Base-by-base conservation (phyloP, 2,888 invertebrate species). In the Xylocampa areola region DNA sequence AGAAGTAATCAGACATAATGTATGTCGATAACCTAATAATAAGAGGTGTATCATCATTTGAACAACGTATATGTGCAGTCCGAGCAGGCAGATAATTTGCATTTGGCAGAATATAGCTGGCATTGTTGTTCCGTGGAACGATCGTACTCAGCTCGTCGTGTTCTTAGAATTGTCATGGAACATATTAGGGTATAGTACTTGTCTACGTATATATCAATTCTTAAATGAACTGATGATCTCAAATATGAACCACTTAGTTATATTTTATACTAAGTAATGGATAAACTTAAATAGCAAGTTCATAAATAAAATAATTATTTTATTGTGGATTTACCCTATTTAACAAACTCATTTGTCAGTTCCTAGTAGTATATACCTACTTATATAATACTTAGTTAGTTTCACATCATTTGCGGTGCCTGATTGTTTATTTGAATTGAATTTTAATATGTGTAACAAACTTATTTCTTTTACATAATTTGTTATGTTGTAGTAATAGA, bases 41-140 rank as follows among this genome's bases (percentile, higher is more conserved):
- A 49, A 50, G 39, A 13, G 40, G 40, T 16, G 27, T 2, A 52
- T 40, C 21, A 54, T 51, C 27, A 43, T 45, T 57, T 67, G 51
- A 57, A 51, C 32, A 59, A 52, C 37, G 19, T 7, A 25, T 49
- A 25, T 40, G 43, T 40, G 47, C 61, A 49, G 39, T 43, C 10
- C 19, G 35, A 51, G 60, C 61, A 54, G 73, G 70, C 41, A 61
- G 73, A 68, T 63, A 70, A 76, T 76, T 76, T 73, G 71, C 74
- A 76, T 76, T 73, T 76, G 68, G 66, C 58, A 55, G 58, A 51
- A 64, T 53, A 53, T 53, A 53, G 60, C 21, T 50, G 57, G 58
- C 60, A 76, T 72, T 74, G 67, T 71, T 60, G 39, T 27, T 48
- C 43, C 39, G 36, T 14, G 29, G 44, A 19, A 32, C 21, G 29